These are phyloP conservation scores for Heteromyza rotundicornis DNA, from an alignment of 2,888 invertebrate genomes.

Conservation along the genomic window DNA sequence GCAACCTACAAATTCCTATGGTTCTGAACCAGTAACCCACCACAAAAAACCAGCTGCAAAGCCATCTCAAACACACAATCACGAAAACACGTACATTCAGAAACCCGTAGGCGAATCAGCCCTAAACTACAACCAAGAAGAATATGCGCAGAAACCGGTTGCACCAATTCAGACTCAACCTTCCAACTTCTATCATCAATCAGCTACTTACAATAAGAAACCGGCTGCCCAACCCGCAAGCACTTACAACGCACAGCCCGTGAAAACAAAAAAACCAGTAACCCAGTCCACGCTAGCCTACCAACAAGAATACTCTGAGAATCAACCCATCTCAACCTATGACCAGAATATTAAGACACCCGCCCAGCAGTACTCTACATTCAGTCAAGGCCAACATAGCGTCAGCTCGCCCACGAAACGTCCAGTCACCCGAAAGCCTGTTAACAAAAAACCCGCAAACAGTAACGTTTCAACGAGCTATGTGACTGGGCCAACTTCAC, in stretches of 20 bases:
- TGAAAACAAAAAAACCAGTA: conserved; percentile 21
- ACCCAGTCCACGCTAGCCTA: conserved; percentile 19
- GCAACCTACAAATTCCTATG: conserved; percentile 13
- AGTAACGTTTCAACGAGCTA: conserved; percentile 64
- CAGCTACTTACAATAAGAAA: conserved; percentile 13
- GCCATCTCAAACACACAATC: not conserved
- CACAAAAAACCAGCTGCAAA: conserved; percentile 25
- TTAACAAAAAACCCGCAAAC: conserved; percentile 51
- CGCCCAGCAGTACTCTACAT: conserved; percentile 27
- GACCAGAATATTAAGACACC: conserved; percentile 19
- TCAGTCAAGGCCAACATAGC: conserved; percentile 33
- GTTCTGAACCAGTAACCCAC: not conserved
- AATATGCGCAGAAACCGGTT: not conserved
- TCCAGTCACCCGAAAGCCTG: conserved; percentile 35
- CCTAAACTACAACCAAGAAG: conserved; percentile 7
- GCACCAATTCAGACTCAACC: conserved; percentile 10
- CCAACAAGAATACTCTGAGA: conserved; percentile 24
- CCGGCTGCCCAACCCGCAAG: conserved; percentile 10
- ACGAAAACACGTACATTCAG: conserved; percentile 12
- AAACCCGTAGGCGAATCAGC: not conserved
- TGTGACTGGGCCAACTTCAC: conserved; percentile 64
- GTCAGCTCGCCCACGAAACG: conserved; percentile 42
- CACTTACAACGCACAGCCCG: conserved; percentile 7
- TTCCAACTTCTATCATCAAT: conserved; percentile 11
- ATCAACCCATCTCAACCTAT: conserved; percentile 10